Base-by-base conservation (phyloP, 2,888 invertebrate genomes). In the Aphelenchoides bicaudatus region DNA sequence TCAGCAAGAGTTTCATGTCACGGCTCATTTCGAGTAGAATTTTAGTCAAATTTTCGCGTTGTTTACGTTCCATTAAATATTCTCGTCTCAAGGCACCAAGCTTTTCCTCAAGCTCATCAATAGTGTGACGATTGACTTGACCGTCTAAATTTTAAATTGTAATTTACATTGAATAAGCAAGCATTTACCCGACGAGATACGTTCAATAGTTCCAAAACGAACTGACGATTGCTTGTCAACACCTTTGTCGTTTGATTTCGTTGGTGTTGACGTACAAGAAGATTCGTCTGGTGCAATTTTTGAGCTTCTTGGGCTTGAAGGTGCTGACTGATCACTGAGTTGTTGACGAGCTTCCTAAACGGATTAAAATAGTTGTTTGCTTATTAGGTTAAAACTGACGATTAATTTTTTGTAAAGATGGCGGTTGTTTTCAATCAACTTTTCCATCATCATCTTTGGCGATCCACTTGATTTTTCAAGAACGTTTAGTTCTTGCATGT, bases 371-470 rank as follows among this genome's bases (percentile, higher is more conserved):
- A 34, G 23, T 19, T 19, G 23, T 21, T 10, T 10, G 23, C 13
- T 34, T 34, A 34, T 34, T 34, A 13, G 34, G n/a, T n/a, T n/a
- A n/a, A n/a, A n/a, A n/a, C 43, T 43, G 10, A 43, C 43, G 16
- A 43, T 43, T 25, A 43, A n/a, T 25, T 43, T 43, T 6, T 25
- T 6, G 43, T 43, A 43, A n/a, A 43, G 43, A 8, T 6, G 21
- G 43, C 43, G 43, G 43, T 43, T 43, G 43, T 43, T 25, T 43
- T 43, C 43, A n/a, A 25, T n/a, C 6, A 43, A n/a, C 25, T 25
- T 19, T 8, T 43, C 43, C 10, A 43, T 6, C 16, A n/a, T n/a
- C n/a, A 25, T 43, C 23, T 43, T 6, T 8, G 43, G 43, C 8
- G 43, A 10, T 6, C 10, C 43, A n/a, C n/a, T n/a, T n/a, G n/a